Percentiles rank a stretch among this genome's conserved stretches.
Evolutionary conservation across 2,888 invertebrate genomes (phyloP).

Genomic region (Malthinus seriepunctatus): DNA sequence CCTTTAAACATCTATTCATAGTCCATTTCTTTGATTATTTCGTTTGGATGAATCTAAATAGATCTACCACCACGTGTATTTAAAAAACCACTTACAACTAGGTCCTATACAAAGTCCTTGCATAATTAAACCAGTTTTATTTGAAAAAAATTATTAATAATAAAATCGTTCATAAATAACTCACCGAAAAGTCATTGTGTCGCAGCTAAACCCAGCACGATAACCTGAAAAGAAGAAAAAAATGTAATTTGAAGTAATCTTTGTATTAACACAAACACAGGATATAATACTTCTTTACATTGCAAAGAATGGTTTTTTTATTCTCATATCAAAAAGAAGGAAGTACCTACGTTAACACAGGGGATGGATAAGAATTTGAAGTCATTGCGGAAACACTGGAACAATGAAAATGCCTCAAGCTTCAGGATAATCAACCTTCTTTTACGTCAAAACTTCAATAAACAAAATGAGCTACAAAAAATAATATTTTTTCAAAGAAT

Average conservation of each 20-base stretch:
- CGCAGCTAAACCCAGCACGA: constrained; percentile 1
- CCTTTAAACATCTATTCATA: constrained; percentile 11
- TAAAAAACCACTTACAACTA: no score
- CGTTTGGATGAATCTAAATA: constrained; percentile 9
- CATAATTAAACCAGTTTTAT: constrained; percentile 14
- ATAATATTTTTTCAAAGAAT: neutral
- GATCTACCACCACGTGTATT: neutral
- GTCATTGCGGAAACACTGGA: constrained; percentile 15
- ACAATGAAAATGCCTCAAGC: constrained; percentile 17
- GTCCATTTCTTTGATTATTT: constrained; percentile 11
- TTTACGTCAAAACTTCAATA: constrained; percentile 3
- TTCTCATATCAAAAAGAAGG: constrained; percentile 7
- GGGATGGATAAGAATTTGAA: constrained; percentile 14
- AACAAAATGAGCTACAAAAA: constrained; percentile 1
- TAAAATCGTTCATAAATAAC: constrained; percentile 9
- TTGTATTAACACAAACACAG: constrained; percentile 18
- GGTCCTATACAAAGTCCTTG: neutral
- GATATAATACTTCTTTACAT: constrained; percentile 12
- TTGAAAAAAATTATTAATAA: constrained; percentile 12
- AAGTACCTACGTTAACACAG: constrained; percentile 6
- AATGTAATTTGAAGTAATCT: constrained; percentile 17
- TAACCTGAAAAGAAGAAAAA: constrained; percentile 10
- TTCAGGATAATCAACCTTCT: constrained; percentile 14
- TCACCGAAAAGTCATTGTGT: constrained; percentile 9
- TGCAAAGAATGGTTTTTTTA: constrained; percentile 16